Base-by-base conservation (phyloP, 2,797 vertebrate genomes). In the Acomys russatus region DNA sequence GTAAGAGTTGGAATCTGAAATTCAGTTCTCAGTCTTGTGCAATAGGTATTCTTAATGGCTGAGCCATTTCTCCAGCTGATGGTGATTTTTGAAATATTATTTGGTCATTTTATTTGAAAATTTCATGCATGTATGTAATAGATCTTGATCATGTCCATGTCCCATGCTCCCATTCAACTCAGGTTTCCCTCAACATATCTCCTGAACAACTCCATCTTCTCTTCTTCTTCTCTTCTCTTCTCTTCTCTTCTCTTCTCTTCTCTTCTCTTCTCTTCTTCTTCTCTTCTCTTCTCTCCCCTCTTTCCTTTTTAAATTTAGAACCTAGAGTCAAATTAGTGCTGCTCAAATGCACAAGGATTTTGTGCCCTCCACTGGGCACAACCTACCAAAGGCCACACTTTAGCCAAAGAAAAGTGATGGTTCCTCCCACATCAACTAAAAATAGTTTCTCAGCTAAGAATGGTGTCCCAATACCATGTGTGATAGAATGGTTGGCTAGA, bases 271-370 rank as follows among this genome's bases (percentile, higher is more conserved):
- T 30, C 6, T 4, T 20, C 17, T n/a, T n/a, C 6, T 10, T 10
- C 18, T 56, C 9, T 3, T 23, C 33, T 25, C 33, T 0, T 4
- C n/a, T 18, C n/a, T 1, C 1, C 17, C 18, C 68, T 9, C 6
- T 11, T 2, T 17, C 2, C n/a, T 64, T 28, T 64, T 64, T 28
- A 38, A 83, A 44, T 44, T 83, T 83, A 28, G n/a, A 63, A 44
- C 25, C 22, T 9, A 38, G 11, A 63, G 20, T 9, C 79, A 82
- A 35, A 61, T 64, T 83, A 84, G 8, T 49, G 15, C 4, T 64
- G 7, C 25, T 64, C 9, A 84, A 84, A 30, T 64, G 25, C 38
- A 84, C 80, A 84, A 30, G 4, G 17, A 9, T 30, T 30, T 30
- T 15, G 25, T 1, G 9, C 80, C 80, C 80, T 64, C 61, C 25